A percentile compares a stretch with the other conserved stretches of the same genome.
phyloP scores from a whole-genome alignment of 2,797 vertebrate genomes.

The Enteromius thamalakanensis region DNA sequence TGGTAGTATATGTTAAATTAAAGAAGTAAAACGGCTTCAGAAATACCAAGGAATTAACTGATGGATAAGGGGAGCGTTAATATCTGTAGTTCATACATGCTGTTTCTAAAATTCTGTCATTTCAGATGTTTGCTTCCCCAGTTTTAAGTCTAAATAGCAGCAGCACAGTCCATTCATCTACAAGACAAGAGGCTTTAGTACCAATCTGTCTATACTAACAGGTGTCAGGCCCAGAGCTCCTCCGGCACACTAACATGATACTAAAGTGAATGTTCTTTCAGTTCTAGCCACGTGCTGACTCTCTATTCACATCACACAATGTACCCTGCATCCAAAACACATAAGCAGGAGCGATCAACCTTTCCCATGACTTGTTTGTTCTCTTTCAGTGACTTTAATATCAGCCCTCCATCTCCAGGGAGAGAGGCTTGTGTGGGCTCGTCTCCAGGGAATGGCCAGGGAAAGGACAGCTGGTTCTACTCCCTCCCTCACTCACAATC shows the following conservation, averaged over 20 bases:
- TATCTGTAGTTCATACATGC: not conserved
- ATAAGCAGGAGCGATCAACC: conserved; percentile 32
- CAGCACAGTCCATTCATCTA: conserved; percentile 7
- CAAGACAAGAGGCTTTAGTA: conserved; percentile 16
- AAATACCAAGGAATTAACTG: not conserved
- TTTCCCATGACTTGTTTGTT: conserved; percentile 66
- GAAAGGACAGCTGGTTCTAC: conserved; percentile 74
- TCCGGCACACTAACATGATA: conserved; percentile 18
- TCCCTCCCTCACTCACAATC: conserved; percentile 50
- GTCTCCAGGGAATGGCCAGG: conserved; percentile 57
- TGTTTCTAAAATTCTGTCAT: not conserved
- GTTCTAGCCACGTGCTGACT: conserved; percentile 45
- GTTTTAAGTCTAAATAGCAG: conserved; percentile 8
- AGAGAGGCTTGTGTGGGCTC: conserved; percentile 52
- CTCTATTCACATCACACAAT: conserved; percentile 61
- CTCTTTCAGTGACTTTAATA: conserved; percentile 49
- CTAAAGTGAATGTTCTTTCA: conserved; percentile 6
- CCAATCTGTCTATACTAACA: conserved; percentile 41
- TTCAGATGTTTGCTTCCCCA: conserved; percentile 5
- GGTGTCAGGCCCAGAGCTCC: conserved; percentile 36
- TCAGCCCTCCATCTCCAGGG: conserved; percentile 48
- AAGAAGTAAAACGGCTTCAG: not conserved
- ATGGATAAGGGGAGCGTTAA: not conserved
- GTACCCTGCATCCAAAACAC: conserved; percentile 43
- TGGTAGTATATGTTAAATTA: not conserved